Evolutionary conservation across 53 echinoderm and acorn worm genomes (phyloP), one percentile per base, ranked within the genome.

Genomic region (Glandiceps talaboti): DNA sequence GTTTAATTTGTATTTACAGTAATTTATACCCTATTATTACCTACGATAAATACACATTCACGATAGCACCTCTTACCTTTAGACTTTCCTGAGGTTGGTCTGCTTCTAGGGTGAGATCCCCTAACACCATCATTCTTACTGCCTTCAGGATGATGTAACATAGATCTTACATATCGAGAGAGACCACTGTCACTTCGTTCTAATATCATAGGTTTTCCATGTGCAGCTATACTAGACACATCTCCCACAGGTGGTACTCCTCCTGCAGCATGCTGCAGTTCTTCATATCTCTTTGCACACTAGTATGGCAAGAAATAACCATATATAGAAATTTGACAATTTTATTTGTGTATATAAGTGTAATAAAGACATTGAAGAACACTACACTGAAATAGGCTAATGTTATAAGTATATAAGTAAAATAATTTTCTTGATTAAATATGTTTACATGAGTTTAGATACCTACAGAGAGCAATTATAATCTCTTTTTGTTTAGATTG

Each of bases 281-380:
- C 99, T 32, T 97, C 89, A 84, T 92, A 97, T 80, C 99, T 85
- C 74, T 84, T 87, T 26, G 90, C 89, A 78, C 99, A 97, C 85
- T 89, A 27, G 25, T 75, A 81, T 74, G 1, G 1, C 25, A 74
- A 32, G n/a, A n/a, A n/a, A n/a, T n/a, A n/a, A n/a, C n/a, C n/a
- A n/a, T n/a, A n/a, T n/a, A n/a, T n/a, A n/a, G n/a, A n/a, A n/a
- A n/a, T n/a, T n/a, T n/a, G n/a, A n/a, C n/a, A n/a, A n/a, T n/a
- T n/a, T n/a, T n/a, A n/a, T n/a, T n/a, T n/a, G n/a, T n/a, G n/a
- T n/a, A n/a, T n/a, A n/a, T n/a, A n/a, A n/a, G n/a, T n/a, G n/a
- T n/a, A n/a, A n/a, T n/a, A n/a, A n/a, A n/a, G n/a, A n/a, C n/a
- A n/a, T n/a, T n/a, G n/a, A n/a, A n/a, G n/a, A n/a, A n/a, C n/a